Conservation (phyloP, 2,797 vertebrate genomes). For the Acipenser transmontanus region DNA sequence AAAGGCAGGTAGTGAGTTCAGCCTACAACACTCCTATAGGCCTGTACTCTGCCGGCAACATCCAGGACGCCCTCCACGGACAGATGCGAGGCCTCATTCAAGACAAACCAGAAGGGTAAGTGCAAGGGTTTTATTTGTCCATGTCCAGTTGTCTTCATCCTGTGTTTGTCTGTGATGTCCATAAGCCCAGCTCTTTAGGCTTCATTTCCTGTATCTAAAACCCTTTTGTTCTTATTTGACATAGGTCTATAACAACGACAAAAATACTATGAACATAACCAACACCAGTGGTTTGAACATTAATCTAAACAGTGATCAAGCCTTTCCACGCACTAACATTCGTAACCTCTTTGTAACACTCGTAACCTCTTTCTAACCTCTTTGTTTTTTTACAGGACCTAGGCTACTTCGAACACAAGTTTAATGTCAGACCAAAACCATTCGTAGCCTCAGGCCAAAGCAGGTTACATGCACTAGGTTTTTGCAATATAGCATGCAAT, state of each 20-base stretch:
- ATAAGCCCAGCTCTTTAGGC: conserved; percentile 60
- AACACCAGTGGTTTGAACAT: too few species aligned
- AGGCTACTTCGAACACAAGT: conserved; percentile 87
- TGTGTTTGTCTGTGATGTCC: conserved; percentile 25
- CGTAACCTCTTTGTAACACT: too few species aligned
- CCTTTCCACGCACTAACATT: too few species aligned
- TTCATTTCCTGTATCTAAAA: conserved; percentile 11
- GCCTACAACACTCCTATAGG: conserved; percentile 97
- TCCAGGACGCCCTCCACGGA: conserved; percentile 89
- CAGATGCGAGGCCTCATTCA: conserved; percentile 84
- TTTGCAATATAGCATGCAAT: conserved; percentile 25
- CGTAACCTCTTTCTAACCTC: conserved; percentile 38
- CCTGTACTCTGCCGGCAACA: conserved; percentile 94
- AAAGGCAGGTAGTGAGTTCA: conserved; percentile 91
- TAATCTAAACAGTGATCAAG: too few species aligned
- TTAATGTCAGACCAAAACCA: conserved; percentile 78
- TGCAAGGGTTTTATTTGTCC: conserved; percentile 27
- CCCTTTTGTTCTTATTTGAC: neutral
- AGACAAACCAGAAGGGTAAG: conserved; percentile 73
- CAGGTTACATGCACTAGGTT: conserved; percentile 56
- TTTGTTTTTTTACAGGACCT: conserved; percentile 67
- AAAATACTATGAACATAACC: too few species aligned
- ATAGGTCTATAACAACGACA: too few species aligned
- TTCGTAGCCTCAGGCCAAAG: conserved; percentile 62
- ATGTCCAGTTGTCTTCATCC: conserved; percentile 2